Conservation (phyloP, 2,888 invertebrate genomes). For the Cerceris ruficornis region DNA sequence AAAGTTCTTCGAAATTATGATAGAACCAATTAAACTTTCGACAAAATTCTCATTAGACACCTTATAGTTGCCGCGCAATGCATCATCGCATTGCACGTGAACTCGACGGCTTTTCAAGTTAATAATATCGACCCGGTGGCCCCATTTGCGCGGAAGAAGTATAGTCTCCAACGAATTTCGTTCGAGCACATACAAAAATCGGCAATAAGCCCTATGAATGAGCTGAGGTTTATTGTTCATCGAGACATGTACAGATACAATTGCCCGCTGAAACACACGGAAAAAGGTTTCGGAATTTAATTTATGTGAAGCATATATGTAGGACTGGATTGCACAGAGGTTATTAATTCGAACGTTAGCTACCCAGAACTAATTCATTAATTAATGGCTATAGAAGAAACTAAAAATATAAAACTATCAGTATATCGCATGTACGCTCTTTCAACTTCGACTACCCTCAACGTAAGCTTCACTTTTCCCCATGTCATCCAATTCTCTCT, state of each 20-base stretch:
- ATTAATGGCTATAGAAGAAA: no score
- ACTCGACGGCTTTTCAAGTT: slow-evolving; percentile 34
- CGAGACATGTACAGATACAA: neutral
- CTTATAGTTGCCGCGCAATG: slow-evolving; percentile 9
- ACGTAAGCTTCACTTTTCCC: no score
- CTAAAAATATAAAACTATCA: no score
- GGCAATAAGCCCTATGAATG: neutral
- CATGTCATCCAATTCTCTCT: no score
- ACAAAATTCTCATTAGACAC: slow-evolving; percentile 48
- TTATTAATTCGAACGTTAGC: no score
- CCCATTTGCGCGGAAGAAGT: slow-evolving; percentile 18
- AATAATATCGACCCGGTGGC: slow-evolving; percentile 45
- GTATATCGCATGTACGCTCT: no score
- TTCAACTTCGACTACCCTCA: no score
- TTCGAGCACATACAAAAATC: neutral
- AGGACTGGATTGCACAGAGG: no score
- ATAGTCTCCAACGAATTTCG: slow-evolving; percentile 22
- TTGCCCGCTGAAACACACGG: neutral
- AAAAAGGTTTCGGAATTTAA: no score
- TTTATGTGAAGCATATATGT: no score
- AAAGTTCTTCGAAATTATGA: slow-evolving; percentile 50
- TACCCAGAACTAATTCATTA: no score
- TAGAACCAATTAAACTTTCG: slow-evolving; percentile 56
- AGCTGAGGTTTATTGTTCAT: neutral
- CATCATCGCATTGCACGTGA: slow-evolving; percentile 29